Conservation (phyloP, 2,113 vertebrate species). For the Cavia porcellus region DNA sequence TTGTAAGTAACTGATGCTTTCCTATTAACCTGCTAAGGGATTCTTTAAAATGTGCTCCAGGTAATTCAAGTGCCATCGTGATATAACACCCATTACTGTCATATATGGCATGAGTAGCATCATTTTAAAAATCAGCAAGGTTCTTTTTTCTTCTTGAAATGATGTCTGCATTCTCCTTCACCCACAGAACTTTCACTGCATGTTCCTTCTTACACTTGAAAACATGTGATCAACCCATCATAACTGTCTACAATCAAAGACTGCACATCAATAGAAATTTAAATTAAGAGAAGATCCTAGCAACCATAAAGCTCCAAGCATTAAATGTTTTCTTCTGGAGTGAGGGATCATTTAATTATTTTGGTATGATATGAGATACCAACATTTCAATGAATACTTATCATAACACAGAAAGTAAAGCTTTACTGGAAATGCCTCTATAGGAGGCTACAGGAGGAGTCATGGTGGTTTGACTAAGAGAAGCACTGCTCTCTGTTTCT, state of each 20-base stretch:
- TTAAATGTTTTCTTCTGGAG: not conserved
- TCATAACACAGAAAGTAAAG: not conserved
- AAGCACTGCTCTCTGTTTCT: not conserved
- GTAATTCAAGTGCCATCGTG: not conserved
- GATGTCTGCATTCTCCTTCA: not conserved
- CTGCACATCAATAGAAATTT: slow-evolving; percentile 12
- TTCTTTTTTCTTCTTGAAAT: not conserved
- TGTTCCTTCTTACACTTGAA: slow-evolving; percentile 40
- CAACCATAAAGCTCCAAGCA: not conserved
- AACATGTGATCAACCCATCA: not conserved
- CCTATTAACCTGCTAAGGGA: not conserved
- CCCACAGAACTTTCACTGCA: not conserved
- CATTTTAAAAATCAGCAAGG: slow-evolving; percentile 14
- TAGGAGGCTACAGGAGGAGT: not conserved
- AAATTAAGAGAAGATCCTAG: not conserved
- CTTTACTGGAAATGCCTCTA: not conserved
- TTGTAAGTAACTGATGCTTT: not conserved
- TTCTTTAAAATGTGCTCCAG: slow-evolving; percentile 26
- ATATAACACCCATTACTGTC: not conserved
- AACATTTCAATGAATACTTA: not conserved
- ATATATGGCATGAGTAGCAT: not conserved
- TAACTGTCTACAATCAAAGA: slow-evolving; percentile 12
- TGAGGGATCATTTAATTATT: not conserved
- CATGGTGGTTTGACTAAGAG: not conserved
- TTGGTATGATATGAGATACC: not conserved